Evolutionary conservation across 1,140 invertebrate species (phyloP), one percentile per base, ranked within the genome.

Genomic region (Brachionus rubens): DNA sequence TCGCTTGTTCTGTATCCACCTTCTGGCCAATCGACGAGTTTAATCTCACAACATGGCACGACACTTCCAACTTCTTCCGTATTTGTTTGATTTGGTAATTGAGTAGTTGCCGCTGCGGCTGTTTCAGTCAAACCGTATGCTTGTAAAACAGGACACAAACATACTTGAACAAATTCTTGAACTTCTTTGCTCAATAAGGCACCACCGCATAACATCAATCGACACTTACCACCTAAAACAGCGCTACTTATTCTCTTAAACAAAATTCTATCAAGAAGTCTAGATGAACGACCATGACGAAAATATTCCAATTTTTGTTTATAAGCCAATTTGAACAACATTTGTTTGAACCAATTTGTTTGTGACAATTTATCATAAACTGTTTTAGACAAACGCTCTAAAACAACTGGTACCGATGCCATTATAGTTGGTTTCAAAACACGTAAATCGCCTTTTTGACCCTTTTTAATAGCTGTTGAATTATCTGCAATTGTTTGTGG

Each of bases 61-160:
- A 96, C 93, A 62, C 90, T 90, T 54, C 96, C 96, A 76, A 94
- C 94, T 81, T 92, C 88, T 33, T 95, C 95, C 14, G 88, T 89
- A 43, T 87, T 88, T 78, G 88, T 86, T 80, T 94, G 91, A 78
- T 88, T 77, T 19, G 82, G 84, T 82, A 94, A 90, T 88, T 92
- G 91, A 65, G 96, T 90, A 19, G 92, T 91, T 26, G 92, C 93
- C 80, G 91, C 93, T 1, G 93, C 95, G 79, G 91, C 91, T 12
- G 94, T 97, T 88, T 99, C 96, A 1, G 96, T 99, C 40, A 98
- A 88, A 6, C 96, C 96, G 86, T 99, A 99, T 54, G 96, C 96
- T 82, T 96, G 93, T 54, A 92, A 89, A 21, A 98, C 89, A 21
- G 68, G 68, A 82, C 93, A 96, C 19, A 99, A 88, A 82, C 93